Percentiles rank a stretch among this genome's conserved stretches.
phyloP scores from a whole-genome alignment of 2,113 vertebrate genomes.

The Phyllostomus discolor region DNA sequence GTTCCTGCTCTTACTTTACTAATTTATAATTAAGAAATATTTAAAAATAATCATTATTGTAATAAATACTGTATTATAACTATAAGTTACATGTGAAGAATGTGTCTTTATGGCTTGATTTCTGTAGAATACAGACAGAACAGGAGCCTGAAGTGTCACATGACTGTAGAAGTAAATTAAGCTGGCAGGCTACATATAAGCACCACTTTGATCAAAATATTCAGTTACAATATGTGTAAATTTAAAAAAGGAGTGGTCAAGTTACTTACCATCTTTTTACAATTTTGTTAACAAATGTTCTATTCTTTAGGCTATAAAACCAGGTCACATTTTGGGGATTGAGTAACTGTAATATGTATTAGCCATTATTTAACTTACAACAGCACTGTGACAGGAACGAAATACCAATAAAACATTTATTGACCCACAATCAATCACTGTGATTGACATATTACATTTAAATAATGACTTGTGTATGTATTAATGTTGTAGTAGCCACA shows the following conservation, averaged over 20 bases:
- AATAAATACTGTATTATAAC: neutral
- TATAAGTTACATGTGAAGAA: neutral
- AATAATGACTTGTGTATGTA: neutral
- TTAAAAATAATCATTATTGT: neutral
- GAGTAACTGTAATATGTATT: neutral
- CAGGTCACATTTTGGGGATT: neutral
- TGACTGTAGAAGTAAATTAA: neutral
- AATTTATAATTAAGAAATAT: neutral
- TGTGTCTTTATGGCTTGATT: neutral
- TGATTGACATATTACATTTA: slow-evolving; percentile 38
- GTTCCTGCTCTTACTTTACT: neutral
- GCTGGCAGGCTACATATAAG: neutral
- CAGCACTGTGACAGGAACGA: neutral
- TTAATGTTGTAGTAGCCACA: slow-evolving; percentile 30
- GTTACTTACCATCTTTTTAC: neutral
- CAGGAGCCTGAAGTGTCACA: neutral
- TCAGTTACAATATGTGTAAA: neutral
- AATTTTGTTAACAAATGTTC: neutral
- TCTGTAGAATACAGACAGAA: neutral
- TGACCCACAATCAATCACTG: slow-evolving; percentile 17
- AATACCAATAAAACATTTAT: neutral
- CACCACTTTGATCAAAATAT: neutral
- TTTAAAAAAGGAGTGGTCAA: neutral
- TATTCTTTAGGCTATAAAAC: slow-evolving; percentile 15
- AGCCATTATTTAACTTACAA: slow-evolving; percentile 27